Conservation (phyloP, 2,888 invertebrate genomes). For the Hypselothyrea guttata region DNA sequence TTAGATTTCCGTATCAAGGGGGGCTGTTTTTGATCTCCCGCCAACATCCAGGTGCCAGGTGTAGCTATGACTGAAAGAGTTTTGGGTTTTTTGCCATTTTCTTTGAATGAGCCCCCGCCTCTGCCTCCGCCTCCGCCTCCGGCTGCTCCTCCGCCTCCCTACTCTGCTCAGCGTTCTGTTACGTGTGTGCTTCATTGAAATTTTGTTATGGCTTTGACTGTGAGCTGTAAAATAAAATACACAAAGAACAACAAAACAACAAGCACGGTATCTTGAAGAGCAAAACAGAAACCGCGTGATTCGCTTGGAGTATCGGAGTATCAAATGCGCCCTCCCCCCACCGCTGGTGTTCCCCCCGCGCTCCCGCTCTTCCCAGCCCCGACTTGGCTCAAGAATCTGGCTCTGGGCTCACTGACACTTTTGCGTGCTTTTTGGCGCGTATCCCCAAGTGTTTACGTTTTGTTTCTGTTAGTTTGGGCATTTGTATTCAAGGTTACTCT, state of each 20-base stretch:
- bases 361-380: background rate
- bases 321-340: background rate
- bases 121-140: background rate
- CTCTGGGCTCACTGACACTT: slow-evolving; percentile 9
- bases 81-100: slow-evolving; percentile 67
- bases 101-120: slow-evolving; percentile 56
- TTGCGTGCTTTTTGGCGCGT: slow-evolving; percentile 13
- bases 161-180: slow-evolving; percentile 15
- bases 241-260: background rate
- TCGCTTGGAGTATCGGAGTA: slow-evolving; percentile 10
- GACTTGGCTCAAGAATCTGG: background rate
- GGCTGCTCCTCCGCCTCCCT: background rate
- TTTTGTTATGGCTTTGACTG: slow-evolving; percentile 8
- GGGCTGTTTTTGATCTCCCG: background rate
- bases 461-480: slow-evolving; percentile 42
- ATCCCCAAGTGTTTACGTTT: slow-evolving; percentile 70
- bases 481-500: slow-evolving; percentile 73
- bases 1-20: slow-evolving; percentile 66
- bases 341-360: background rate
- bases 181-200: slow-evolving; percentile 36
- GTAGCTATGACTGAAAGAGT: slow-evolving; percentile 56
- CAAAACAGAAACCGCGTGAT: slow-evolving; percentile 36
- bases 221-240: slow-evolving; percentile 31
- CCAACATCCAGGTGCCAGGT: background rate
- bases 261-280: slow-evolving; percentile 23